phyloP scores from a whole-genome alignment of 1,140 invertebrate species.

The Ditylenchus dipsaci region DNA sequence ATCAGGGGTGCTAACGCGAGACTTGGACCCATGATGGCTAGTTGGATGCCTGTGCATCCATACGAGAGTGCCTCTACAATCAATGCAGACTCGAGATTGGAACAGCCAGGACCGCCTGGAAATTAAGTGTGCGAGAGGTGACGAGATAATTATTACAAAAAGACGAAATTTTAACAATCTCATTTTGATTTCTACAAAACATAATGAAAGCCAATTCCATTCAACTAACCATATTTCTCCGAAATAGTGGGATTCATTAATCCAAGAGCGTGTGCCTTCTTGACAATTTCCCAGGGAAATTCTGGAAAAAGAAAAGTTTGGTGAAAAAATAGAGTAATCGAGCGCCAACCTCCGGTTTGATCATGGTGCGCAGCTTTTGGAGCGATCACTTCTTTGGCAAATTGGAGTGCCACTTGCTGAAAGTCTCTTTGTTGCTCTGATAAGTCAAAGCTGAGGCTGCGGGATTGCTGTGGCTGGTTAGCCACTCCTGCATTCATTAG shows the following conservation, averaged over 20 bases:
- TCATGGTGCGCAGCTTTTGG: constrained; percentile 84
- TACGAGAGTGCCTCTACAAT: constrained; percentile 84
- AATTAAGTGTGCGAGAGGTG: not conserved
- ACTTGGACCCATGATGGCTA: constrained; percentile 67
- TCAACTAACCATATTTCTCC: constrained; percentile 59
- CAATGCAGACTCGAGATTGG: constrained; percentile 74
- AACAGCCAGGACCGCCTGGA: constrained; percentile 52
- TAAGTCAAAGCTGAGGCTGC: constrained; percentile 35
- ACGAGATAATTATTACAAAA: no score
- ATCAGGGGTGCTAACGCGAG: constrained; percentile 80
- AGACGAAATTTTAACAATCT: no score
- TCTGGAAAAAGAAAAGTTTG: not conserved
- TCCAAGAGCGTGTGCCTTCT: constrained; percentile 84
- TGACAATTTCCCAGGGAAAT: constrained; percentile 88
- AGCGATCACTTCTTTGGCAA: constrained; percentile 82
- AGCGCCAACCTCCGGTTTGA: constrained; percentile 69
- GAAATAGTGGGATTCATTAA: constrained; percentile 83
- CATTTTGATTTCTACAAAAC: no score
- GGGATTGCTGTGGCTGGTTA: not conserved
- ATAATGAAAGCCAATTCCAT: not conserved
- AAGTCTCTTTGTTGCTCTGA: constrained; percentile 44
- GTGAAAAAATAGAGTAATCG: not conserved
- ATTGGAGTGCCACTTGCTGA: constrained; percentile 76
- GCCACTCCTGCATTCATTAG: not conserved
- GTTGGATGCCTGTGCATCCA: constrained; percentile 86